These are phyloP conservation scores for Pterophyllum scalare DNA, from an alignment of 2,113 vertebrate species.

Conservation along the genomic window DNA sequence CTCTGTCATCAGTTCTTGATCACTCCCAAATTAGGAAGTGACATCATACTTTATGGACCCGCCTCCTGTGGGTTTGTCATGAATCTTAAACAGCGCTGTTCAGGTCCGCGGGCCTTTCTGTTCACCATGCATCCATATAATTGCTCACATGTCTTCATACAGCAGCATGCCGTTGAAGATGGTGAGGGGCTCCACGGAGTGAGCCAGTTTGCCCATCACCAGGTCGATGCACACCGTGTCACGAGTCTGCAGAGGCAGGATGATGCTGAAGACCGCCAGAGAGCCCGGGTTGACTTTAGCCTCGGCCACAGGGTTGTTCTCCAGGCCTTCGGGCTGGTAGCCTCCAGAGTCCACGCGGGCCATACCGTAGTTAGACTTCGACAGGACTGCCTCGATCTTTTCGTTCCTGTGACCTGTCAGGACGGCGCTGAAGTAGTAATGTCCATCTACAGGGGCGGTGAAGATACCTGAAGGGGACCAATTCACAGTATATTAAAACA, in stretches of 20 bases:
- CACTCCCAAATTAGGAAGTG: neutral
- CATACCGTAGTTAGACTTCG: constrained; percentile 90
- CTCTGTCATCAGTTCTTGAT: constrained; percentile 22
- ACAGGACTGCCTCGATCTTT: constrained; percentile 93
- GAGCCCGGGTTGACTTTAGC: constrained; percentile 84
- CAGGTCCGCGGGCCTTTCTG: constrained; percentile 23
- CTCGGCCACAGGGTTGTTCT: constrained; percentile 91
- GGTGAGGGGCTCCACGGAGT: constrained; percentile 92
- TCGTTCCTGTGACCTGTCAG: constrained; percentile 89
- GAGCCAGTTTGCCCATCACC: constrained; percentile 91
- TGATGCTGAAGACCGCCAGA: constrained; percentile 90
- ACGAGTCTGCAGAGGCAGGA: constrained; percentile 85
- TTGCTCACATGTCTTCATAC: constrained; percentile 78
- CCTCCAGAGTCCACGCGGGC: constrained; percentile 91
- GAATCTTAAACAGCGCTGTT: neutral
- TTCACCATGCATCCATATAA: neutral
- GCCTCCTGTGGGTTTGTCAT: constrained; percentile 16
- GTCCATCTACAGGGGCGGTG: constrained; percentile 87
- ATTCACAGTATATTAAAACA: neutral
- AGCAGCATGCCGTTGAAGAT: constrained; percentile 90
- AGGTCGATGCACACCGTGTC: constrained; percentile 94
- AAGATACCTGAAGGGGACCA: constrained; percentile 84
- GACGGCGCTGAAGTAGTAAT: constrained; percentile 91
- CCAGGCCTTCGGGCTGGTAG: constrained; percentile 92
- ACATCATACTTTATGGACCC: constrained; percentile 13